Evolutionary conservation across 1,140 invertebrate genomes (phyloP), one percentile per base, ranked within the genome.

Genomic region (Anadara kagoshimensis): DNA sequence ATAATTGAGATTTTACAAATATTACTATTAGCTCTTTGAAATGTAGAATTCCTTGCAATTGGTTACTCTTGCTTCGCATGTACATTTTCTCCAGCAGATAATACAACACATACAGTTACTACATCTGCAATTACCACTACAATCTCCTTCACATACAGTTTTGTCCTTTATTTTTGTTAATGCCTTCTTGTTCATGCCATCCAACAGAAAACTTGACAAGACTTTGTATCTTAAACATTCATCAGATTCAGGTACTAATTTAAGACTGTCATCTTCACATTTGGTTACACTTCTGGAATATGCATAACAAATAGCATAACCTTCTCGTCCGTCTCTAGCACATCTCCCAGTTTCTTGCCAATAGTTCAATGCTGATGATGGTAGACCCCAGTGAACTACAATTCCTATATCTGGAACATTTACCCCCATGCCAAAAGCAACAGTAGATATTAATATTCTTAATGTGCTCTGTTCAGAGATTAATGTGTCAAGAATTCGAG

Each of bases 351-450:
- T 47, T 26, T 69, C 67, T 20, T 69, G 67, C 67, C 56, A 57
- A 43, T 22, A 69, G 7, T 29, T 59, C 44, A 57, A 14, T 18
- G 45, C 47, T 18, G 56, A 56, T 12, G 41, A 14, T 20, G 54
- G 53, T 18, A 45, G 1, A 26, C 67, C 66, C 66, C 66, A 69
- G 44, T 69, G 18, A 8, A 69, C 24, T 11, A 69, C 41, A 47
- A 45, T 20, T 8, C 24, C 67, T 18, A 69, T 24, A 59, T 69
- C 56, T 29, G 54, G 67, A 20, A 69, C 59, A 24, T 57, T 56
- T 29, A 69, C 41, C n/a, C 67, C 67, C 24, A 69, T 58, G 5
- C 56, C 67, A 59, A 69, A 69, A 7, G 67, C 67, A 12, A 59
- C 53, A 44, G 67, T 45, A 18, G 67, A 29, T 47, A 41, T 47